Evolutionary conservation across 2,113 vertebrate species (phyloP), one percentile per base, ranked within the genome.

Genomic region (Pygoscelis antarcticus): DNA sequence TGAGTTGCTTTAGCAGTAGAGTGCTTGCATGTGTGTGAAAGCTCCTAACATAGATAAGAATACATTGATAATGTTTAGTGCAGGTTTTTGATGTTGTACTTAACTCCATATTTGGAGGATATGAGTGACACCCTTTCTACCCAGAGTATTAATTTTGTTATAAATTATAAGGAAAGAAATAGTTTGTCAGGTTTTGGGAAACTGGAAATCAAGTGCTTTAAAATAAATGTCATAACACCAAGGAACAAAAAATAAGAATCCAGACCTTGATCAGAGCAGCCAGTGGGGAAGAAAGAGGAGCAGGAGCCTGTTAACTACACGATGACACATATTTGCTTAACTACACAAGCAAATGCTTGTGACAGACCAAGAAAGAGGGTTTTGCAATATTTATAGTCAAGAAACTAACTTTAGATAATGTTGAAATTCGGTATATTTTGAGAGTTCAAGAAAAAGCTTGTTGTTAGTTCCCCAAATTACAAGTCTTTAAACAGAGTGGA

Each of bases 251-350:
- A 40, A 13, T 18, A 71, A 44, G 23, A 55, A 88, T 34, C 30
- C 8, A 60, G 54, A 54, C 22, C 3, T 44, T 44, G 34, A 49
- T 65, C 34, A 83, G 22, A 77, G 38, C 8, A 62, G 30, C 38
- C 36, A 21, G 11, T 26, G 60, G 29, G 34, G 12, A 71, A 42
- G 46, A 40, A 71, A 46, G 32, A 52, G 29, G 19, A 65, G 4
- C 25, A n/a, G 34, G 26, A 78, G 12, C 7, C 38, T 17, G 16
- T 42, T 66, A 54, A 30, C 10, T 62, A 21, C 6, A 17, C 3
- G 12, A 10, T 0, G 1, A 29, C 12, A 52, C 3, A 6, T 5
- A 15, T 19, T 44, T 60, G 11, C 51, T 52, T n/a, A 25, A 44
- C 15, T 16, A 19, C 15, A 42, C n/a, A 75, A 64, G 19, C 10